These are phyloP conservation scores for Linyphia triangularis DNA, from an alignment of 2,888 invertebrate genomes.

Conservation along the genomic window DNA sequence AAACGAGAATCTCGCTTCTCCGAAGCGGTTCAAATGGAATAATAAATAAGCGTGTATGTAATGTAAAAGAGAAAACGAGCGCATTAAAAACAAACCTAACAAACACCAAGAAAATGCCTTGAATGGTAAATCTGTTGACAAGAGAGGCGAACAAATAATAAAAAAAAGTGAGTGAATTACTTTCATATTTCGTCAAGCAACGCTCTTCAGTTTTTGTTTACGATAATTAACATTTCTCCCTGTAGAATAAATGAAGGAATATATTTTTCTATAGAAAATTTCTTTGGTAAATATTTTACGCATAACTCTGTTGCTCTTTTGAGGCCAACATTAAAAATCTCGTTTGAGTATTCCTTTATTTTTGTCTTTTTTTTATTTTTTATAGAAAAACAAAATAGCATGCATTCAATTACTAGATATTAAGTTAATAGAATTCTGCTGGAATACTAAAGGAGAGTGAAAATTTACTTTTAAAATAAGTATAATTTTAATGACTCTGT, in stretches of 20 bases:
- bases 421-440: not conserved
- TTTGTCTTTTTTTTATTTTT: not conserved
- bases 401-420: not conserved
- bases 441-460: no score
- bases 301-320: not conserved
- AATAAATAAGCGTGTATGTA: not conserved
- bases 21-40: constrained; percentile 20
- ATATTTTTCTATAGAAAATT: constrained; percentile 23
- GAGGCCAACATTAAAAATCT: not conserved
- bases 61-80: not conserved
- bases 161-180: constrained; percentile 15
- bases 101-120: constrained; percentile 18
- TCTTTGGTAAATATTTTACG: constrained; percentile 12
- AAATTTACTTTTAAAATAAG: not conserved
- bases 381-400: not conserved
- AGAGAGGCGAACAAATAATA: not conserved
- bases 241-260: constrained; percentile 17
- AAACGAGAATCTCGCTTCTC: not conserved
- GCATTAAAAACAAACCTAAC: not conserved
- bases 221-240: constrained; percentile 37
- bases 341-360: not conserved
- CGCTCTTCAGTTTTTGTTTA: not conserved
- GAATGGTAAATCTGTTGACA: constrained; percentile 13
- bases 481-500: not conserved
- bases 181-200: constrained; percentile 23